Evolutionary conservation across 2,888 invertebrate species (phyloP).

Genomic region (Mallateleia sp.): DNA sequence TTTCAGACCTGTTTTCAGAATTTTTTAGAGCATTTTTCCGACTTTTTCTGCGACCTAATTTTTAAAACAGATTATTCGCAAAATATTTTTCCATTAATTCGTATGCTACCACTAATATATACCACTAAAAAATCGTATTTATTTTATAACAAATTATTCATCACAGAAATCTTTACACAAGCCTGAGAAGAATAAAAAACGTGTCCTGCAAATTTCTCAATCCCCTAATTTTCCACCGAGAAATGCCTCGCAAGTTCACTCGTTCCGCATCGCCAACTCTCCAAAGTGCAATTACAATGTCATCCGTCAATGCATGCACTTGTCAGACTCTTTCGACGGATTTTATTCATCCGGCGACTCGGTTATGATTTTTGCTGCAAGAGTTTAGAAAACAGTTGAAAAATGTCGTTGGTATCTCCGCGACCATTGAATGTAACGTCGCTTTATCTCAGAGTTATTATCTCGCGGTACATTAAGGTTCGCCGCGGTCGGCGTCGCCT

Average conservation of each 20-base stretch:
- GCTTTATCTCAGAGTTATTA: conserved; percentile 86
- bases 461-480: conserved; percentile 81
- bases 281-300: conserved; percentile 35
- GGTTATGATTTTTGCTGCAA: conserved; percentile 30
- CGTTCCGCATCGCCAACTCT: conserved; percentile 36
- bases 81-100: too few species aligned
- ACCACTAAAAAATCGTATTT: too few species aligned
- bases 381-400: conserved; percentile 46
- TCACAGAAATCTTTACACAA: too few species aligned
- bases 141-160: too few species aligned
- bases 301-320: conserved; percentile 51
- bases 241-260: neutral
- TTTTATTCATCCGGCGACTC: conserved; percentile 5
- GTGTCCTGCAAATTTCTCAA: too few species aligned
- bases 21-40: too few species aligned
- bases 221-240: conserved; percentile 10
- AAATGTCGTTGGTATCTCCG: conserved; percentile 59
- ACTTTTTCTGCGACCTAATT: too few species aligned
- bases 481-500: conserved; percentile 69
- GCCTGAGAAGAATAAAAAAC: too few species aligned
- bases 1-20: too few species aligned
- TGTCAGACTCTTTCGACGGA: conserved; percentile 42
- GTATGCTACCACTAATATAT: too few species aligned
- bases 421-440: conserved; percentile 83
- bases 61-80: too few species aligned